Conservation (phyloP, 1,140 invertebrate species). For the Drosophila gunungcola region DNA sequence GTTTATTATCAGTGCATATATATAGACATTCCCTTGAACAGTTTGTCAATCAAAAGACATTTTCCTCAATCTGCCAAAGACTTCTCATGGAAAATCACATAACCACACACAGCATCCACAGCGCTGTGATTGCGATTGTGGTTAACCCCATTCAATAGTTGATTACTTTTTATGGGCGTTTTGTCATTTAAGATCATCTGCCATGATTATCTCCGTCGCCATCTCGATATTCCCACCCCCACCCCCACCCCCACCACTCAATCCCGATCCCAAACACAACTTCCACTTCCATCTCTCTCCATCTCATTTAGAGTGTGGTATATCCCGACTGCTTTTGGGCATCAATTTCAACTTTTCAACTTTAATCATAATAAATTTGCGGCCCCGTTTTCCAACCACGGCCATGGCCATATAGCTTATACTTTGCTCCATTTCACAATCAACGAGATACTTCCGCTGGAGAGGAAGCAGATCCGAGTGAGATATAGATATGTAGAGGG, state of each 20-base stretch:
- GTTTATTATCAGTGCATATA: no score
- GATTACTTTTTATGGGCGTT: slow-evolving; percentile 31
- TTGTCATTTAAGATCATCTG: slow-evolving; percentile 45
- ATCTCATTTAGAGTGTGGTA: background rate
- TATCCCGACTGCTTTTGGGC: slow-evolving; percentile 31
- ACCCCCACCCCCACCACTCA: slow-evolving; percentile 24
- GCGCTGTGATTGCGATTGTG: slow-evolving; percentile 13
- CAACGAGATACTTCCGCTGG: slow-evolving; percentile 74
- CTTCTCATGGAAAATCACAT: slow-evolving; percentile 3
- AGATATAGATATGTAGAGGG: background rate
- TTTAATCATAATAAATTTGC: slow-evolving; percentile 79
- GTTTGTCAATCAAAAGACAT: background rate
- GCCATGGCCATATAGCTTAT: slow-evolving; percentile 36
- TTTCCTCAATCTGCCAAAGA: background rate
- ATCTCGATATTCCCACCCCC: slow-evolving; percentile 33
- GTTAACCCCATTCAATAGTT: slow-evolving; percentile 33
- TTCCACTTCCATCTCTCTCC: background rate
- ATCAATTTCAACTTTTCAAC: slow-evolving; percentile 80
- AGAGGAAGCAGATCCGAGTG: slow-evolving; percentile 16
- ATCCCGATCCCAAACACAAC: background rate
- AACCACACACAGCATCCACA: background rate
- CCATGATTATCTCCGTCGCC: slow-evolving; percentile 29
- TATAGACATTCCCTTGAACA: no score
- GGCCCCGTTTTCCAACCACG: slow-evolving; percentile 39
- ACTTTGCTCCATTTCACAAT: slow-evolving; percentile 64